These are phyloP conservation scores for Oxystoma pomonae DNA, from an alignment of 2,888 invertebrate genomes.

Conservation along the genomic window DNA sequence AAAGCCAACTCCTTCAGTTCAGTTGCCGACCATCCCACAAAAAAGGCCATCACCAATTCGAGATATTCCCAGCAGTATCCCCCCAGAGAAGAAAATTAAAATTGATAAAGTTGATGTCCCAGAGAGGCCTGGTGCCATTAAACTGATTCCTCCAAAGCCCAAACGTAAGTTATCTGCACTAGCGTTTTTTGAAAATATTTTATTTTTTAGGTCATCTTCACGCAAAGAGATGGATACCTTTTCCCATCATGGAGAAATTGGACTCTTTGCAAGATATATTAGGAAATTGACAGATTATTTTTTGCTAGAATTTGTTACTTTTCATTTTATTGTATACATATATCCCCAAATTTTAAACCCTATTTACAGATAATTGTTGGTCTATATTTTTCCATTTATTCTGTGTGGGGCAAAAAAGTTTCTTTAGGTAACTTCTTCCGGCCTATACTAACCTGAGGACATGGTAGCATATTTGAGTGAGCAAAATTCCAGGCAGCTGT, in stretches of 20 bases:
- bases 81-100: conserved; percentile 77
- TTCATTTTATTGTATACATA: neutral
- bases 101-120: conserved; percentile 49
- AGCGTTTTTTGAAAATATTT: conserved; percentile 25
- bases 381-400: neutral
- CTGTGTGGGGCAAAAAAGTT: neutral
- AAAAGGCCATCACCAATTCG: conserved; percentile 46
- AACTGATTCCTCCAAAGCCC: conserved; percentile 82
- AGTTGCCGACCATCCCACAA: conserved; percentile 41
- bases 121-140: conserved; percentile 77
- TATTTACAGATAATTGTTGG: neutral
- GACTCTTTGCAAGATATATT: neutral
- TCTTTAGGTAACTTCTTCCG: too few relatives aligned
- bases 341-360: neutral
- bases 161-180: conserved; percentile 73
- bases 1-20: conserved; percentile 52
- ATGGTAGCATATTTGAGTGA: too few relatives aligned
- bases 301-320: neutral
- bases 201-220: conserved; percentile 33
- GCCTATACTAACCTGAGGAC: too few relatives aligned
- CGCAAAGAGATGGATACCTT: neutral
- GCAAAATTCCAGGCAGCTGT: too few relatives aligned
- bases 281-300: conserved; percentile 1
- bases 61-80: conserved; percentile 41
- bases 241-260: neutral